Conservation (phyloP, 2,113 vertebrate species). For the Zingel zingel region DNA sequence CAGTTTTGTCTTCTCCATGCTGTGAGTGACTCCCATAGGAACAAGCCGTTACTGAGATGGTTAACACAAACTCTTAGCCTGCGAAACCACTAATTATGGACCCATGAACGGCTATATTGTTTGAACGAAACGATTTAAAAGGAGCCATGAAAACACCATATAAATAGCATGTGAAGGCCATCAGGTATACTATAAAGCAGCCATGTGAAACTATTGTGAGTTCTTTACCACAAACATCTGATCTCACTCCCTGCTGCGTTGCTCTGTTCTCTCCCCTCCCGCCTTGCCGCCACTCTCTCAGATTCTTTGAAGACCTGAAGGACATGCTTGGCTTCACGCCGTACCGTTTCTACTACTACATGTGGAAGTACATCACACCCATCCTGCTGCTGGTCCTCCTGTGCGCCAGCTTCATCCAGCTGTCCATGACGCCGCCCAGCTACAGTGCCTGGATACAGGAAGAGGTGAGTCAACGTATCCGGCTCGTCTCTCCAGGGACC, state of each 20-base stretch:
- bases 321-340: slow-evolving; percentile 97
- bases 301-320: slow-evolving; percentile 96
- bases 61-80: too few species aligned
- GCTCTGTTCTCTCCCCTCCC: background rate
- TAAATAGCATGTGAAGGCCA: slow-evolving; percentile 12
- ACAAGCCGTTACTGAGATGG: too few species aligned
- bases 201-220: slow-evolving; percentile 34
- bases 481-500: background rate
- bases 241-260: slow-evolving; percentile 36
- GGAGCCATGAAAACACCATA: background rate
- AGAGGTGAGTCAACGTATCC: slow-evolving; percentile 82
- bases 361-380: slow-evolving; percentile 98
- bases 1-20: background rate
- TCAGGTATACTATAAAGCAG: slow-evolving; percentile 5
- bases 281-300: slow-evolving; percentile 51
- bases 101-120: too few species aligned
- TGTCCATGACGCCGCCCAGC: slow-evolving; percentile 91
- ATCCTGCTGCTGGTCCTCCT: slow-evolving; percentile 89
- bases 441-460: slow-evolving; percentile 96
- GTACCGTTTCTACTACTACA: slow-evolving; percentile 94
- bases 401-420: slow-evolving; percentile 89
- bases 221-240: slow-evolving; percentile 33
- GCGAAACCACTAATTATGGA: too few species aligned
- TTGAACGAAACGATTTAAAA: background rate
- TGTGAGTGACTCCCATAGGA: background rate